A percentile compares a stretch with the other conserved stretches of the same genome.
Evolutionary conservation across 2,888 invertebrate genomes (phyloP).

Genomic region (Apodemia hepburni): DNA sequence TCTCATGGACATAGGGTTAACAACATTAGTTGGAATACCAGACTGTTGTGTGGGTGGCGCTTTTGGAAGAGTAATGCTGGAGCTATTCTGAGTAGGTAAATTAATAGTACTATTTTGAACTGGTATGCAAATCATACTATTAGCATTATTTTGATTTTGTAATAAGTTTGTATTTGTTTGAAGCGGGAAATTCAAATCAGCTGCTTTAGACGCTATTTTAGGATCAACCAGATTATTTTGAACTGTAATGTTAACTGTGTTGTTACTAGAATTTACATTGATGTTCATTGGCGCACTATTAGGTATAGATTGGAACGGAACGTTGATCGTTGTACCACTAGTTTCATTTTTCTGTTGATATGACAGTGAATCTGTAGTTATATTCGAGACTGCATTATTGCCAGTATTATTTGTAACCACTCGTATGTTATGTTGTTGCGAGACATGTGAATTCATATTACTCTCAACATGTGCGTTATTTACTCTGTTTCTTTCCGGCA

Average conservation of each 20-base stretch:
- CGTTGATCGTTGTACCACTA: conserved; percentile 70
- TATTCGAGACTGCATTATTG: conserved; percentile 49
- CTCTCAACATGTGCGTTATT: conserved; percentile 56
- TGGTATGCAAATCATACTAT: conserved; percentile 69
- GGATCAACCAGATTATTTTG: conserved; percentile 74
- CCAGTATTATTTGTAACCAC: conserved; percentile 66
- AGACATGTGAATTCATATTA: conserved; percentile 61
- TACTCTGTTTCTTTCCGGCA: conserved; percentile 66
- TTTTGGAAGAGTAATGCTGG: conserved; percentile 81
- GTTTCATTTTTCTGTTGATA: conserved; percentile 69
- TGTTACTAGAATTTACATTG: conserved; percentile 73
- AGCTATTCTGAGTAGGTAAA: conserved; percentile 69
- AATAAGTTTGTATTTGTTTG: conserved; percentile 56
- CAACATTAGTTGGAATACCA: conserved; percentile 85
- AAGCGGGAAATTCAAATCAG: conserved; percentile 66
- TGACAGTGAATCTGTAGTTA: conserved; percentile 54
- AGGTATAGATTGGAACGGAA: conserved; percentile 74
- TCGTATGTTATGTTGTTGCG: conserved; percentile 71
- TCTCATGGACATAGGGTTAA: conserved; percentile 83
- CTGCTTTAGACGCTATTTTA: conserved; percentile 67
- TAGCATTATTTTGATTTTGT: conserved; percentile 56
- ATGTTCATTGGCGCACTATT: conserved; percentile 77
- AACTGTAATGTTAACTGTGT: conserved; percentile 72
- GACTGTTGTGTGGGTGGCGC: conserved; percentile 81
- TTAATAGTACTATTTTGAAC: conserved; percentile 69